Percentiles rank a stretch among this genome's conserved stretches.
Conservation (phyloP, 2,888 invertebrate species). For the Baccha elongata region DNA sequence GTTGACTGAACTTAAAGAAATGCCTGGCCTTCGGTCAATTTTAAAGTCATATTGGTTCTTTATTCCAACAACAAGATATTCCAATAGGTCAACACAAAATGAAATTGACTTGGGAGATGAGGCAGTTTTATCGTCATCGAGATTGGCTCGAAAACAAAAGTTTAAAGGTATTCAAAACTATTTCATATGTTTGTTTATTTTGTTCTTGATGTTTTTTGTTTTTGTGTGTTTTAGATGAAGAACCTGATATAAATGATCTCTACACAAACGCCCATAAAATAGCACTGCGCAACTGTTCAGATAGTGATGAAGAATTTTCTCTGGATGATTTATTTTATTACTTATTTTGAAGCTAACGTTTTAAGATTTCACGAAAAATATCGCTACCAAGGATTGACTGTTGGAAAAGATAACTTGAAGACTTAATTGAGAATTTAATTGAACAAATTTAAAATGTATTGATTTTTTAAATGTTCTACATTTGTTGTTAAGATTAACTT, state of each 20-base stretch:
- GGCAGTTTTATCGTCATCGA: conserved; percentile 78
- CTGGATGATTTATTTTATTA: conserved; percentile 78
- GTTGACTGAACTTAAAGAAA: conserved; percentile 78
- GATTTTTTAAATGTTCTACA: no score
- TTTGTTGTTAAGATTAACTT: no score
- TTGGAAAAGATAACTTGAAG: no score
- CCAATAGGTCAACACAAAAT: conserved; percentile 76
- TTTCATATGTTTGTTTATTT: not conserved
- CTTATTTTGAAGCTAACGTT: conserved; percentile 32
- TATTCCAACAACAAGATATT: conserved; percentile 78
- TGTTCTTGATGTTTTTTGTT: not conserved
- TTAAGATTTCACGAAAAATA: not conserved
- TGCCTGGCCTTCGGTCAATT: conserved; percentile 80
- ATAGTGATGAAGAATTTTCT: conserved; percentile 79
- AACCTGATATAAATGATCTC: conserved; percentile 78
- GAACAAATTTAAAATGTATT: no score
- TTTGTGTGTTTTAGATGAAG: conserved; percentile 74
- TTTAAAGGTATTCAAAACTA: conserved; percentile 76
- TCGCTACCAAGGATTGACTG: no score
- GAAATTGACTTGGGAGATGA: conserved; percentile 79
- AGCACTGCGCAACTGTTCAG: conserved; percentile 74
- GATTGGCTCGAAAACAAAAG: conserved; percentile 78
- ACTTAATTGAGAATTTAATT: no score
- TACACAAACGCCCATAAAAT: conserved; percentile 81
- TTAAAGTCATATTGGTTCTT: conserved; percentile 80